Evolutionary conservation across 2,888 invertebrate genomes (phyloP), one percentile per base, ranked within the genome.

Genomic region (Spodoptera exigua): DNA sequence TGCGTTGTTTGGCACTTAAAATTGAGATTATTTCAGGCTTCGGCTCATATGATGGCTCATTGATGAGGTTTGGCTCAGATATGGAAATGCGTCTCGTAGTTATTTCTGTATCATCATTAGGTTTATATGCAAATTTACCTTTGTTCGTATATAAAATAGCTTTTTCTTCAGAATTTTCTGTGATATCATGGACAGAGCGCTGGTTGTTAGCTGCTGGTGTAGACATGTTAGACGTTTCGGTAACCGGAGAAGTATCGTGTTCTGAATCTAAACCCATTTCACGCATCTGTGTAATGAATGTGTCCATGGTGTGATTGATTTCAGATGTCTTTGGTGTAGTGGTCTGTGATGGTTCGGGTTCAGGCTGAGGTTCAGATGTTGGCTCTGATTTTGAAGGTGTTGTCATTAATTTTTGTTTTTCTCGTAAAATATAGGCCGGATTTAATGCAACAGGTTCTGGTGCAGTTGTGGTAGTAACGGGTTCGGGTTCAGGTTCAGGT

Each of bases 261-360:
- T 35, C 61, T 16, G 93, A 80, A 55, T 89, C 89, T 0, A 94
- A 85, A 69, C 88, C 87, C 49, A 88, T 80, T 74, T 88, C 86
- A 13, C 90, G 78, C 69, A 83, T 85, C 34, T 58, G 49, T 13
- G 46, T 47, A 14, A 43, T 47, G n/a, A 64, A 51, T 13, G 46
- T 36, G 45, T 53, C 68, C 3, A 48, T 56, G 16, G 44, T 49
- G 7, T 54, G 48, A 16, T 54, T 54, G 49, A 40, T 13, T 46
- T 67, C 69, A 11, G 49, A 7, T 16, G 47, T 3, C 21, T 36
- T 21, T 7, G 39, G 41, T 2, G 51, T 37, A 12, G 36, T 45
- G 10, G 53, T 21, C 7, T 54, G 49, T 1, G 46, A 37, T 34
- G 61, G 27, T 43, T 73, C 66, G 0, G 65, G 44, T 61, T 65